A percentile compares a stretch with the other conserved stretches of the same genome.
Evolutionary conservation across 2,888 invertebrate genomes (phyloP).

Genomic region (Notodonta ziczac): DNA sequence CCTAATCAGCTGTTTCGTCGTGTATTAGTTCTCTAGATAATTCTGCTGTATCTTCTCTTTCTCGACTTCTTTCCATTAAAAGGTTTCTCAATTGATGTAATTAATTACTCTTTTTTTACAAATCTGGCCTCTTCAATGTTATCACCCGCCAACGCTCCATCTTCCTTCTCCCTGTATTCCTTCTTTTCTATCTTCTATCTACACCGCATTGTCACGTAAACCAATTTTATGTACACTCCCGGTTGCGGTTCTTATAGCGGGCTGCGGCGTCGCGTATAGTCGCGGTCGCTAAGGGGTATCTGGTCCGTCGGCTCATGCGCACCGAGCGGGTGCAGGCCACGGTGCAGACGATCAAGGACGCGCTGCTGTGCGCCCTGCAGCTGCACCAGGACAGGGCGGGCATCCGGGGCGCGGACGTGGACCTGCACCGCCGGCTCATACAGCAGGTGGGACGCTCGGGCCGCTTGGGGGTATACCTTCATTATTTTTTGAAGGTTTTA

Average conservation of each 20-base stretch:
- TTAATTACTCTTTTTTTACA: too few relatives aligned
- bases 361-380: slow-evolving; percentile 90
- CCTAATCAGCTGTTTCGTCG: too few relatives aligned
- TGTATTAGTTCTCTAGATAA: too few relatives aligned
- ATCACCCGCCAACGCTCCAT: too few relatives aligned
- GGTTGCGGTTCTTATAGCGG: slow-evolving; percentile 49
- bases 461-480: slow-evolving; percentile 2
- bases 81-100: too few relatives aligned
- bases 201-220: slow-evolving; percentile 13
- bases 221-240: slow-evolving; percentile 62
- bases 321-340: slow-evolving; percentile 92
- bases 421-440: slow-evolving; percentile 89
- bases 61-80: too few relatives aligned
- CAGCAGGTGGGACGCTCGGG: slow-evolving; percentile 84
- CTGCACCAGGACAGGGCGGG: slow-evolving; percentile 87
- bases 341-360: slow-evolving; percentile 92
- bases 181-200: neutral
- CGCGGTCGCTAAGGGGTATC: slow-evolving; percentile 89
- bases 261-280: slow-evolving; percentile 88
- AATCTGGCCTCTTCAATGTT: neutral
- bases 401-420: slow-evolving; percentile 87
- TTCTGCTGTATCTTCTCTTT: too few relatives aligned
- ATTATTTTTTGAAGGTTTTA: neutral
- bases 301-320: slow-evolving; percentile 91
- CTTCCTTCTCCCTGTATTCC: too few relatives aligned